Percentiles rank a stretch among this genome's conserved stretches.
Conservation (phyloP, 1,140 invertebrate genomes). For the Forficula auricularia region DNA sequence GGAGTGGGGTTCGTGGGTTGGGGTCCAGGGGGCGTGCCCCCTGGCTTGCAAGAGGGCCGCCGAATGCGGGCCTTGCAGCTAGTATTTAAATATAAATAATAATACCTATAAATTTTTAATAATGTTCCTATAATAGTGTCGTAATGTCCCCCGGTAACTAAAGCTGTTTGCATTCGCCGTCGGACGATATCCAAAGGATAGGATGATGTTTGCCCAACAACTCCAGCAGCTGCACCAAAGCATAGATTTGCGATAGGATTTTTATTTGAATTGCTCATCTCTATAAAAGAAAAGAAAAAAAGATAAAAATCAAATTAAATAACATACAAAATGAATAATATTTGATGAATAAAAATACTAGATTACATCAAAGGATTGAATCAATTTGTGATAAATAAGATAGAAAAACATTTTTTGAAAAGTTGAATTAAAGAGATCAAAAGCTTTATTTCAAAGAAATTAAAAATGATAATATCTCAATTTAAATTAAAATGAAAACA, state of each 20-base stretch:
- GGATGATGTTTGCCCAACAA: slow-evolving; percentile 84
- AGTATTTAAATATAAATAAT: too few relatives aligned
- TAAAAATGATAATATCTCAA: too few relatives aligned
- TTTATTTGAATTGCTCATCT: slow-evolving; percentile 25
- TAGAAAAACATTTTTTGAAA: too few relatives aligned
- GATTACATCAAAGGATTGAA: background rate
- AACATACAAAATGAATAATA: background rate
- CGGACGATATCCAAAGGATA: slow-evolving; percentile 90
- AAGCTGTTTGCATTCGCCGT: slow-evolving; percentile 64
- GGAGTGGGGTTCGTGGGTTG: too few relatives aligned
- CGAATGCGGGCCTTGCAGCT: too few relatives aligned
- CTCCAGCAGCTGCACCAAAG: slow-evolving; percentile 82
- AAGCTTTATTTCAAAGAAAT: too few relatives aligned
- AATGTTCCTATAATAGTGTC: slow-evolving; percentile 42
- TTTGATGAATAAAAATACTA: background rate
- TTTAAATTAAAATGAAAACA: too few relatives aligned
- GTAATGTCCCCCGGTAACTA: slow-evolving; percentile 39
- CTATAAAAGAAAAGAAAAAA: slow-evolving; percentile 5
- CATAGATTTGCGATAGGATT: slow-evolving; percentile 44
- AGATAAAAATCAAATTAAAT: too few relatives aligned
- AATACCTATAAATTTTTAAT: slow-evolving; percentile 41
- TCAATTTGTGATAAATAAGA: too few relatives aligned
- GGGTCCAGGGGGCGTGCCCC: too few relatives aligned
- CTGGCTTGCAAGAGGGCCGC: too few relatives aligned
- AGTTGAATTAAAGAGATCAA: too few relatives aligned